Conservation (phyloP, 1,140 invertebrate species). For the Sarcophaga peregrina region DNA sequence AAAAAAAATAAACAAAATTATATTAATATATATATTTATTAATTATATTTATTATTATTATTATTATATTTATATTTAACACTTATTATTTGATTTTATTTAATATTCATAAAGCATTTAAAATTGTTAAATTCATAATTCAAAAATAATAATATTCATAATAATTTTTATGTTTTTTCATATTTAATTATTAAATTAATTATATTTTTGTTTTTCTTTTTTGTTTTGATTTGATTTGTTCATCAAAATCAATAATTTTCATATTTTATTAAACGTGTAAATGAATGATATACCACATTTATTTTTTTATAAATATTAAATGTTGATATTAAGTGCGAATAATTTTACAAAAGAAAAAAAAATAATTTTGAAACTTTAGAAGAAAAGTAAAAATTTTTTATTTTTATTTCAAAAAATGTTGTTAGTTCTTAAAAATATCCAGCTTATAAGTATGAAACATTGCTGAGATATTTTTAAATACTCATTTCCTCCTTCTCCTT, state of each 20-base stretch:
- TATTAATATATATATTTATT: conserved; percentile 28
- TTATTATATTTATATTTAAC: neutral
- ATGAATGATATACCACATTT: neutral
- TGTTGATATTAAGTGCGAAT: too few relatives aligned
- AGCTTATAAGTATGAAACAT: too few relatives aligned
- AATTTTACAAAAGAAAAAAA: too few relatives aligned
- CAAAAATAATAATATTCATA: neutral
- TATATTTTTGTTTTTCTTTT: neutral
- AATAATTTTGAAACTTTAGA: too few relatives aligned
- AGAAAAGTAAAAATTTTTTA: too few relatives aligned
- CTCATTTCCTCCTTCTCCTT: too few relatives aligned
- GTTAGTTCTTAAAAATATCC: too few relatives aligned
- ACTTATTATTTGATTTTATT: neutral
- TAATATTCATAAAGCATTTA: conserved; percentile 36
- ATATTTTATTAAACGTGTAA: neutral
- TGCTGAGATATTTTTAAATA: too few relatives aligned
- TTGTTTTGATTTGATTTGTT: conserved; percentile 8
- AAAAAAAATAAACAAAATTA: conserved; percentile 4
- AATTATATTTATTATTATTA: conserved; percentile 17
- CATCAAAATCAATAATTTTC: neutral
- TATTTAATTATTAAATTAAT: too few relatives aligned
- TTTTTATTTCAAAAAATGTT: too few relatives aligned
- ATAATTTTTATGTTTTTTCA: too few relatives aligned
- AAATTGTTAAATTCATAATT: neutral
- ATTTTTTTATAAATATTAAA: neutral